Evolutionary conservation across 2,797 vertebrate genomes (phyloP).

Genomic region (Gymnothorax javanicus): DNA sequence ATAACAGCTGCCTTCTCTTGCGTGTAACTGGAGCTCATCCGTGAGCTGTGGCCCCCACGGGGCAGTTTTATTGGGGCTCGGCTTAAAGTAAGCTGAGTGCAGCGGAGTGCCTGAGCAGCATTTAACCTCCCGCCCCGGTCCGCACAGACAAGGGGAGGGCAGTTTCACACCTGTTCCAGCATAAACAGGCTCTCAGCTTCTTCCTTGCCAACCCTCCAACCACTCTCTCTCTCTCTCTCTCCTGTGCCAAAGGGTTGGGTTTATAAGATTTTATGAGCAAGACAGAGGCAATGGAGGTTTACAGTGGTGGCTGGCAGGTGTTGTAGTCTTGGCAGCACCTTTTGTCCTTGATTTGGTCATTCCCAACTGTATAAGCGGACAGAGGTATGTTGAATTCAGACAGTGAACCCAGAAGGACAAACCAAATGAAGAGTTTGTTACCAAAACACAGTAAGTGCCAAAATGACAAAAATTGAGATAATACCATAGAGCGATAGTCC

Average conservation of each 20-base stretch:
- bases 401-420: background rate
- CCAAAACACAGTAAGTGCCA: too few relatives aligned
- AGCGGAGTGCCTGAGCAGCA: background rate
- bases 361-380: background rate
- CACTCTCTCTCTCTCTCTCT: background rate
- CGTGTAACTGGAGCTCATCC: background rate
- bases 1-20: background rate
- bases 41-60: background rate
- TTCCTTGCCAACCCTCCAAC: too few relatives aligned
- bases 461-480: too few relatives aligned
- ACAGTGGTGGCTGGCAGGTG: background rate
- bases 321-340: background rate
- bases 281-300: background rate
- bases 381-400: background rate
- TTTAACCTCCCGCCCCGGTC: background rate
- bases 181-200: background rate
- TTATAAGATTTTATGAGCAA: background rate
- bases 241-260: background rate
- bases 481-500: too few relatives aligned
- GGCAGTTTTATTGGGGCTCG: background rate
- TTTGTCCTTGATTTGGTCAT: background rate
- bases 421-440: background rate
- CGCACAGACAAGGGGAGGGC: background rate
- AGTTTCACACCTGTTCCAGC: background rate
- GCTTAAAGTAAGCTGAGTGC: background rate